These are phyloP conservation scores for Anoplophora glabripennis DNA, from an alignment of 1,140 invertebrate genomes.

Conservation along the genomic window DNA sequence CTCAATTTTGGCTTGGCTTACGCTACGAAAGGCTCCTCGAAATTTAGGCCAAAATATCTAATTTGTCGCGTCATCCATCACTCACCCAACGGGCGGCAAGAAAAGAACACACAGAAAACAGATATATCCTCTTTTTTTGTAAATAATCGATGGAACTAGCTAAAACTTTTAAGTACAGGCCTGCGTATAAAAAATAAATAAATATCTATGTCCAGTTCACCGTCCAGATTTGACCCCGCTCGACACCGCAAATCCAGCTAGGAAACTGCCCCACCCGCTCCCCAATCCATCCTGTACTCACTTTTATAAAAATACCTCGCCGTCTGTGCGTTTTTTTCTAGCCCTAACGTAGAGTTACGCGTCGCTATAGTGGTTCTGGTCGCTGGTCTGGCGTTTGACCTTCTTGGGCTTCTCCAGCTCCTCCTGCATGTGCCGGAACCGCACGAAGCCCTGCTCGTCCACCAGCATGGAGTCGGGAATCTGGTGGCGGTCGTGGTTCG, in stretches of 20 bases:
- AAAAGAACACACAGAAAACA: conserved; percentile 18
- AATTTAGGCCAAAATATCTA: conserved; percentile 14
- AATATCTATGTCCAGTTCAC: conserved; percentile 8
- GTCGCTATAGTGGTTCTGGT: conserved; percentile 44
- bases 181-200: conserved; percentile 17
- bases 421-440: conserved; percentile 61
- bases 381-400: conserved; percentile 31
- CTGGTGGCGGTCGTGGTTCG: conserved; percentile 45
- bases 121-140: conserved; percentile 10
- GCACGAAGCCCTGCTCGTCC: conserved; percentile 79
- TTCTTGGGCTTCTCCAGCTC: conserved; percentile 33
- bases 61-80: conserved; percentile 11
- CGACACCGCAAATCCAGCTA: neutral
- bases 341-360: conserved; percentile 39
- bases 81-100: conserved; percentile 13
- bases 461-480: conserved; percentile 63
- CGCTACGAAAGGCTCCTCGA: conserved; percentile 1
- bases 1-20: conserved; percentile 9
- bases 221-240: neutral
- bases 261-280: conserved; percentile 6
- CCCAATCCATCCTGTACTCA: conserved; percentile 12
- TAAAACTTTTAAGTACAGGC: conserved; percentile 15
- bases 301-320: conserved; percentile 31
- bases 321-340: conserved; percentile 30
- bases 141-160: conserved; percentile 11